phyloP scores from a whole-genome alignment of 2,888 invertebrate species.

The Hydropsyche betteni region DNA sequence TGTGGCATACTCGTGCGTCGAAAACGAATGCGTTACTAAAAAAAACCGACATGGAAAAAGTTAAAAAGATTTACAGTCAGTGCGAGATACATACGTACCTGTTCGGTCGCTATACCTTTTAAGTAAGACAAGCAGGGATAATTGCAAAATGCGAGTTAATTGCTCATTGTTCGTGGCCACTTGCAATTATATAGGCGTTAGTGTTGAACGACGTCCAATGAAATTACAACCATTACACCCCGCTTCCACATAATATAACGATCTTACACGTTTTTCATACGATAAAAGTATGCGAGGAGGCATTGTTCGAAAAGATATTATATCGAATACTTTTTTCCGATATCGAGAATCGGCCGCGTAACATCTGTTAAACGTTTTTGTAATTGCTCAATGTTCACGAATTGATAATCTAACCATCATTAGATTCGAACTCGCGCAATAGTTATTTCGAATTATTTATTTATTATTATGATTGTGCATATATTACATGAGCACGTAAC shows the following conservation, averaged over 20 bases:
- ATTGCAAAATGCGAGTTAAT: constrained; percentile 46
- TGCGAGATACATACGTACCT: constrained; percentile 8
- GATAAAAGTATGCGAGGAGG: too few species aligned
- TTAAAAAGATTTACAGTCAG: constrained; percentile 18
- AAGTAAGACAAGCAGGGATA: constrained; percentile 45
- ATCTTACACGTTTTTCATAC: too few species aligned
- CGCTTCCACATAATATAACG: too few species aligned
- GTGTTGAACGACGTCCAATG: constrained; percentile 31
- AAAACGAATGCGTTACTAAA: neutral
- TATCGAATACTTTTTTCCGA: too few species aligned
- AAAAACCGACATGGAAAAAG: neutral
- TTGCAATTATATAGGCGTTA: constrained; percentile 41
- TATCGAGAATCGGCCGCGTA: neutral
- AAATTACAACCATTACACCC: constrained; percentile 11
- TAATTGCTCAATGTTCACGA: neutral
- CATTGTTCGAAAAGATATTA: too few species aligned
- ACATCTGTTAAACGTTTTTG: constrained; percentile 19
- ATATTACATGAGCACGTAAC: too few species aligned
- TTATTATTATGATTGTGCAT: constrained; percentile 7
- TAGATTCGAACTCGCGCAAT: constrained; percentile 1
- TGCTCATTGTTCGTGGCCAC: constrained; percentile 47
- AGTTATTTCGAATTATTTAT: constrained; percentile 4
- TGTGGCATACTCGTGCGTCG: too few species aligned
- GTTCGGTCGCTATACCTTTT: constrained; percentile 39
- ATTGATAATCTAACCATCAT: neutral